Conservation (phyloP, 2,113 vertebrate genomes). For the Puffinus mauretanicus region DNA sequence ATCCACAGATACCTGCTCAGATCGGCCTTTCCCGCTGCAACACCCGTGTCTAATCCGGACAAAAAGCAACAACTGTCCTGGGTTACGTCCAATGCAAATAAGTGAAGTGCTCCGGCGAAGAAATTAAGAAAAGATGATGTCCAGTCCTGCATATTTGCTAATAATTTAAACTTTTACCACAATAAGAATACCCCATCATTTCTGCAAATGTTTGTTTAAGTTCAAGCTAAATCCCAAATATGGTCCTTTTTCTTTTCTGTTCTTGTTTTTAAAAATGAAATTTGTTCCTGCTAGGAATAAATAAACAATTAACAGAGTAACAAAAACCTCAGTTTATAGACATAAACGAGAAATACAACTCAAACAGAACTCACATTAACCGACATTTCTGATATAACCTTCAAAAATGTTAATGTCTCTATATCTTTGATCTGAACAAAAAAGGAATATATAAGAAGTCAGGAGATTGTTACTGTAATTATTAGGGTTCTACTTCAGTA, state of each 20-base stretch:
- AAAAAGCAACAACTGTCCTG: neutral
- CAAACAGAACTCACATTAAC: neutral
- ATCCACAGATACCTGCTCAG: neutral
- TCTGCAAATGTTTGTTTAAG: neutral
- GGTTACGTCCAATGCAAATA: rapidly evolving
- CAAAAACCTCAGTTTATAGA: neutral
- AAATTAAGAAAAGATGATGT: neutral
- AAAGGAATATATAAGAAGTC: neutral
- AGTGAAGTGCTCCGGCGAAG: neutral
- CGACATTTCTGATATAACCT: neutral
- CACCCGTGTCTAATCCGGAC: rapidly evolving
- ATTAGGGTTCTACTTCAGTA: neutral
- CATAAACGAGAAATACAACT: neutral
- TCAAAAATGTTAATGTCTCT: neutral
- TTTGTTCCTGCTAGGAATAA: neutral
- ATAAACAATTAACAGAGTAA: neutral
- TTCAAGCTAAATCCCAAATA: neutral
- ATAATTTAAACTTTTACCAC: neutral
- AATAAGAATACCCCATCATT: neutral
- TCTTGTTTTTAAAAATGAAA: neutral
- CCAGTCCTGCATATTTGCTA: neutral
- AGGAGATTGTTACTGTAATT: neutral
- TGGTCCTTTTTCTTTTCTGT: neutral
- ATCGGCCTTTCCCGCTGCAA: neutral
- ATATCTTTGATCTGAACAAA: neutral